Conservation (phyloP, 2,113 vertebrate species). For the Prinia subflava region DNA sequence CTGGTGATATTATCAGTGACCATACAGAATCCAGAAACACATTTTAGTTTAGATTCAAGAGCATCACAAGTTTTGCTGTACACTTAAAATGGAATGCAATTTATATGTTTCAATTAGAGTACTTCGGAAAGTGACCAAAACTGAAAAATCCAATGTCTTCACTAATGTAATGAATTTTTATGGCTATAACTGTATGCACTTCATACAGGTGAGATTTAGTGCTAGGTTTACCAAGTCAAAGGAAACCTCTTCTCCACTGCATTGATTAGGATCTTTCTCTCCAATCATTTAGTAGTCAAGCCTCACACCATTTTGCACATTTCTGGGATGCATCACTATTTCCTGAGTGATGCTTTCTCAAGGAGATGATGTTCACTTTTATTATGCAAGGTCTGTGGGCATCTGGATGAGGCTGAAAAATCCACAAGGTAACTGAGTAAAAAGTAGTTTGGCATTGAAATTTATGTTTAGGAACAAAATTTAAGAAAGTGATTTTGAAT, state of each 20-base stretch:
- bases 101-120: background rate
- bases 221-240: background rate
- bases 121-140: background rate
- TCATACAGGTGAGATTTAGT: background rate
- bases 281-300: background rate
- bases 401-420: background rate
- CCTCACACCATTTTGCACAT: background rate
- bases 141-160: background rate
- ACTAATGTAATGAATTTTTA: background rate
- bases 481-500: background rate
- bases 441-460: background rate
- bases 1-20: background rate
- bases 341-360: background rate
- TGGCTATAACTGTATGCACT: background rate
- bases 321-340: background rate
- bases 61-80: background rate
- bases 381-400: background rate
- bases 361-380: background rate
- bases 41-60: background rate
- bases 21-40: background rate
- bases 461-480: background rate
- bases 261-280: background rate
- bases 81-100: background rate
- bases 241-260: background rate
- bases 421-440: background rate